phyloP scores from a whole-genome alignment of 2,113 vertebrate species.

The Nerophis ophidion region DNA sequence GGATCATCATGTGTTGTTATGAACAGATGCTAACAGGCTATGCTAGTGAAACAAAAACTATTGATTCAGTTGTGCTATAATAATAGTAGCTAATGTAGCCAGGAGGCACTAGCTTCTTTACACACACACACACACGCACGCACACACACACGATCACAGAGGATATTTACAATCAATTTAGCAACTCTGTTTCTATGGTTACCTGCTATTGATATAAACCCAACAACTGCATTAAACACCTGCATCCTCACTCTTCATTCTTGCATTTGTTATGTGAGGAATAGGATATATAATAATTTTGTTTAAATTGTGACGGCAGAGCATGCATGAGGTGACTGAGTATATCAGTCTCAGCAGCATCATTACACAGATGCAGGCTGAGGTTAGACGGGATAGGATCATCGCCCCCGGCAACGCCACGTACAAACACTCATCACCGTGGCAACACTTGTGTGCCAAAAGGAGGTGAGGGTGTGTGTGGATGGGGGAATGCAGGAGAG shows the following conservation, averaged over 20 bases:
- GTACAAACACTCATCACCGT: conserved; percentile 17
- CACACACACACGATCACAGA: neutral
- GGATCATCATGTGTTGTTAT: neutral
- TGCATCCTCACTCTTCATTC: no score
- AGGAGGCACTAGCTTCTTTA: neutral
- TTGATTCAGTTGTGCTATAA: neutral
- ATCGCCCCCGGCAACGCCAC: conserved; percentile 10
- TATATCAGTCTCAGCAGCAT: conserved; percentile 9
- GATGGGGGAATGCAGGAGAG: conserved; percentile 9
- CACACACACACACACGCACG: neutral
- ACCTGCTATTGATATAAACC: conserved; percentile 18
- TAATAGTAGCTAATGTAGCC: neutral
- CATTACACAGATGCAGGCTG: conserved; percentile 26
- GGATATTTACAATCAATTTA: neutral
- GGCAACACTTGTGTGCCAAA: conserved; percentile 21
- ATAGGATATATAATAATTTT: neutral
- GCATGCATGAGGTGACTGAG: neutral
- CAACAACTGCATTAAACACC: neutral
- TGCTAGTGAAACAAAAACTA: neutral
- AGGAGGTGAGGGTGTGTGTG: neutral
- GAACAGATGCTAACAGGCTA: neutral
- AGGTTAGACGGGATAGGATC: conserved; percentile 8
- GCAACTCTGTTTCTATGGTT: conserved; percentile 16
- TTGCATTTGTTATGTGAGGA: no score
- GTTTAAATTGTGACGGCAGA: neutral